Percentiles rank a stretch among this genome's conserved stretches.
These are phyloP conservation scores for Hyaena hyaena DNA, from an alignment of 2,113 vertebrate species.

Conservation along the genomic window DNA sequence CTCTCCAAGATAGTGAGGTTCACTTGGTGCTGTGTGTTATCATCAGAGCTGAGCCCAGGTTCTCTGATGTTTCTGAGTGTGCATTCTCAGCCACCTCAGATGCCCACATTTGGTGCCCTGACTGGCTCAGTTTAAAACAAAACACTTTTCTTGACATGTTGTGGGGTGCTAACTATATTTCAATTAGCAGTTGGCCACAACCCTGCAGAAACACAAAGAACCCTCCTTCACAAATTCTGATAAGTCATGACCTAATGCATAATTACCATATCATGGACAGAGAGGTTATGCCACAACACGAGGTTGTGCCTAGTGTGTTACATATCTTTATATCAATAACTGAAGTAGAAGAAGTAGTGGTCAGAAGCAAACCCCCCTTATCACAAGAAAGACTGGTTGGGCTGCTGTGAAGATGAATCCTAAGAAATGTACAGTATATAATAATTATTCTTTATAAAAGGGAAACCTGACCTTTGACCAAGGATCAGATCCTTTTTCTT, in stretches of 20 bases:
- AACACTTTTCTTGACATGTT: slow-evolving; percentile 23
- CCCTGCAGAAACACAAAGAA: background rate
- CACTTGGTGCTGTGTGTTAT: slow-evolving; percentile 46
- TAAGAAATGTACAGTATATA: background rate
- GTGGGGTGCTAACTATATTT: slow-evolving; percentile 44
- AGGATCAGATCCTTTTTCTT: background rate
- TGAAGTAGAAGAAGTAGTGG: background rate
- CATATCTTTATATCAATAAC: background rate
- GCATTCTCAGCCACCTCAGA: slow-evolving; percentile 55
- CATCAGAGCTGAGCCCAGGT: background rate
- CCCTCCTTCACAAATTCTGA: background rate
- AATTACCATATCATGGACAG: background rate
- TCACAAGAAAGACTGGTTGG: background rate
- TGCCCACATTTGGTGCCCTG: slow-evolving; percentile 53
- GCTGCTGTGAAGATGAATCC: background rate
- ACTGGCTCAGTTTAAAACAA: slow-evolving; percentile 31
- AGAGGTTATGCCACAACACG: background rate
- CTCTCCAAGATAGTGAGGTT: slow-evolving; percentile 60
- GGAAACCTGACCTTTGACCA: background rate
- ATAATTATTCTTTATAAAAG: background rate
- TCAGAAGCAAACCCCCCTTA: background rate
- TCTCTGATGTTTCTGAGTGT: slow-evolving; percentile 70
- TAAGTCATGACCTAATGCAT: background rate
- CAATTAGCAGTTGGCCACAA: background rate
- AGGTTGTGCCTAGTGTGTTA: background rate